Conservation (phyloP, 1,140 invertebrate genomes). For the Drosophila pallidifrons region DNA sequence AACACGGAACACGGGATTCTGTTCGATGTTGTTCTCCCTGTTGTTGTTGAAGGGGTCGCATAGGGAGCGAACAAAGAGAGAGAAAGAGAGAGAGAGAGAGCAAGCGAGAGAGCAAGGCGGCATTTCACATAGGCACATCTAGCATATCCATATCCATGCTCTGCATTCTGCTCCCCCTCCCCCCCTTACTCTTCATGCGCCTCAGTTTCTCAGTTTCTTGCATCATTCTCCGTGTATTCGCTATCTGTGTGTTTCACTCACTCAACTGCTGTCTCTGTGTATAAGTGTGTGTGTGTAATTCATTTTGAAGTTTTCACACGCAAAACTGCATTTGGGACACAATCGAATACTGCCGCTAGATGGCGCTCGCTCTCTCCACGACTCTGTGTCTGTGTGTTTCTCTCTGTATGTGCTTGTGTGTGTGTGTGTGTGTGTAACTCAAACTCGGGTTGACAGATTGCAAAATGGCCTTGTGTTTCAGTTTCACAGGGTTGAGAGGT, state of each 20-base stretch:
- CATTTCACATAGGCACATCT: constrained; percentile 20
- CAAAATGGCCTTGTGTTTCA: not conserved
- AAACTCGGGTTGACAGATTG: constrained; percentile 10
- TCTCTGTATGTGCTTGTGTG: too few relatives aligned
- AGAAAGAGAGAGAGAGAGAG: not conserved
- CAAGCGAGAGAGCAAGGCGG: not conserved
- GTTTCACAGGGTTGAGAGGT: not conserved
- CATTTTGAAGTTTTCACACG: constrained; percentile 57
- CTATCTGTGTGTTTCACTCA: constrained; percentile 17
- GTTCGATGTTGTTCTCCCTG: not conserved
- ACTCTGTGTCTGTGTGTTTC: too few relatives aligned
- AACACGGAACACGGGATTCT: not conserved
- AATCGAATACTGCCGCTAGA: constrained; percentile 36
- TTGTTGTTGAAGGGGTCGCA: constrained; percentile 1
- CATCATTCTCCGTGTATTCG: not conserved
- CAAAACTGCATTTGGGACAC: constrained; percentile 48
- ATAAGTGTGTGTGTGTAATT: constrained; percentile 29
- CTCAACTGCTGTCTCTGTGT: constrained; percentile 2
- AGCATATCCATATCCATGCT: not conserved
- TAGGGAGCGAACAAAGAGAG: not conserved
- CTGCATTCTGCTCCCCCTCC: not conserved
- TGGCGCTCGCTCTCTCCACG: constrained; percentile 21
- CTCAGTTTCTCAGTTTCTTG: not conserved
- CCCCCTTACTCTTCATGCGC: not conserved
- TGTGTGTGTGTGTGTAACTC: not conserved